Conservation (phyloP, 1,140 invertebrate genomes). For the Chionoecetes opilio region DNA sequence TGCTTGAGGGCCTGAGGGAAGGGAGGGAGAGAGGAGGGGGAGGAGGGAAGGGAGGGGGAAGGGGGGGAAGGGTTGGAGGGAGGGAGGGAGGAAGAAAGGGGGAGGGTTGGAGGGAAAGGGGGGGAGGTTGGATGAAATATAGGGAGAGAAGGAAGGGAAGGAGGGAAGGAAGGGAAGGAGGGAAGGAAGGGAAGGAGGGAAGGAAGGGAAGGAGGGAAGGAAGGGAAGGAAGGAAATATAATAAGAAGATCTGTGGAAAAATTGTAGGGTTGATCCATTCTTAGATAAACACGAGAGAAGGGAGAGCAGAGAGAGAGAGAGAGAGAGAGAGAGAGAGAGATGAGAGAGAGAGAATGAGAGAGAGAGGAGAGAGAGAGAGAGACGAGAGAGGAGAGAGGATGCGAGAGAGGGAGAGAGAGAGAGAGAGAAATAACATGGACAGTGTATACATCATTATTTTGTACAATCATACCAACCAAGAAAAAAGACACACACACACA, state of each 20-base stretch:
- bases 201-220: not conserved
- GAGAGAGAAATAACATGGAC: not conserved
- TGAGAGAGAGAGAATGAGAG: not conserved
- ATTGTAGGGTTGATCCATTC: too few relatives aligned
- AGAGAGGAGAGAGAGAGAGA: not conserved
- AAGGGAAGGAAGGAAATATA: not conserved
- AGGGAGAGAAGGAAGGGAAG: not conserved
- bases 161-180: not conserved
- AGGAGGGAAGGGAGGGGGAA: not conserved
- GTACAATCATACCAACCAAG: too few relatives aligned
- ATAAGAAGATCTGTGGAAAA: too few relatives aligned
- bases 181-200: not conserved
- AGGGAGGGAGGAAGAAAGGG: not conserved
- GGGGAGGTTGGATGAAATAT: not conserved
- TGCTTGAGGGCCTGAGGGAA: too few relatives aligned
- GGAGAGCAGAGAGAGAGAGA: not conserved
- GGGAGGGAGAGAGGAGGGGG: too few relatives aligned
- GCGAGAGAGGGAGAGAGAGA: not conserved
- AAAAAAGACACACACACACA: constrained; percentile 31
- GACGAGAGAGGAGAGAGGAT: not conserved
- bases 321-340: not conserved
- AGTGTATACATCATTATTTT: too few relatives aligned
- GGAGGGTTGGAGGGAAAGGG: not conserved
- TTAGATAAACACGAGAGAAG: not conserved
- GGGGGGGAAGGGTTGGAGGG: too few relatives aligned